phyloP scores from a whole-genome alignment of 2,888 invertebrate genomes.

The Archips xylosteana region DNA sequence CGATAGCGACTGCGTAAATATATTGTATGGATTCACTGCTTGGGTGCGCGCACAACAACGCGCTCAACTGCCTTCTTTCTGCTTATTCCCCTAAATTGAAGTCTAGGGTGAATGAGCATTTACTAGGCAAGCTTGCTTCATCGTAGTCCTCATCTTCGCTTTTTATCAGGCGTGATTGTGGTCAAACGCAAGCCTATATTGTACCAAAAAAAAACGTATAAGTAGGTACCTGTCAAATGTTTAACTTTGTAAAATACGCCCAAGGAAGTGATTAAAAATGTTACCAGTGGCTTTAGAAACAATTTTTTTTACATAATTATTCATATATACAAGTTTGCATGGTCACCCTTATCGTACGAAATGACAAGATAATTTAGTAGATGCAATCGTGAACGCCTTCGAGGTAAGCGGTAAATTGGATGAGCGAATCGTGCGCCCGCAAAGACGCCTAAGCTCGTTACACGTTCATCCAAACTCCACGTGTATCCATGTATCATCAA shows the following conservation, averaged over 20 bases:
- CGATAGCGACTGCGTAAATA: too few species aligned
- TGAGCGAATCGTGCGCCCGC: constrained; percentile 8
- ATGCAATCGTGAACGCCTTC: constrained; percentile 44
- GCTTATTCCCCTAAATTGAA: too few species aligned
- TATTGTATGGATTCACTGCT: too few species aligned
- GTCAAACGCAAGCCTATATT: too few species aligned
- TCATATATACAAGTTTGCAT: neutral
- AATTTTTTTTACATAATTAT: neutral
- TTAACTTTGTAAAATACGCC: neutral
- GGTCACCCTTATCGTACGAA: constrained; percentile 47
- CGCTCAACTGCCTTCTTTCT: too few species aligned
- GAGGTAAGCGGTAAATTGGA: constrained; percentile 32
- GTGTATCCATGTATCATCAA: neutral
- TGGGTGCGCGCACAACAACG: too few species aligned
- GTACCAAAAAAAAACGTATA: too few species aligned
- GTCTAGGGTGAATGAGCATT: too few species aligned
- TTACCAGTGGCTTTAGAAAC: neutral
- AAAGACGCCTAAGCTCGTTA: constrained; percentile 15
- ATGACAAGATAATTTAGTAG: constrained; percentile 52
- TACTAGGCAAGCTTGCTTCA: too few species aligned
- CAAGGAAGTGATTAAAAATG: constrained; percentile 10
- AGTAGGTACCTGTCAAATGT: neutral
- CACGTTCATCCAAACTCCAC: constrained; percentile 18
- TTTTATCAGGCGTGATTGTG: too few species aligned
- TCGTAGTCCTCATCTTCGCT: too few species aligned